Conservation (phyloP, 2,113 vertebrate genomes). For the Psephotus haematonotus region DNA sequence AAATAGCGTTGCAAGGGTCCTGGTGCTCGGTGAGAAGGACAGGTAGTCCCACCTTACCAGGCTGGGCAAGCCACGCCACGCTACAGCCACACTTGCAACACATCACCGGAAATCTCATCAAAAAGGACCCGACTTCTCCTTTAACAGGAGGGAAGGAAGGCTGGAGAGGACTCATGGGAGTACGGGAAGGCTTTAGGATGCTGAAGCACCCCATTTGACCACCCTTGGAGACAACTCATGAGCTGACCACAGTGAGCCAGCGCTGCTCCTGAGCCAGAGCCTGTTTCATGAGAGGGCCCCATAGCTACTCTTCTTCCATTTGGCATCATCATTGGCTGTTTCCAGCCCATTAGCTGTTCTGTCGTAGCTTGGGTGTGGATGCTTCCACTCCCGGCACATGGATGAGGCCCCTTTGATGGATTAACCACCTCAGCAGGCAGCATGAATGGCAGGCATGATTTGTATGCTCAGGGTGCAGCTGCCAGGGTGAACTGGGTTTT, state of each 20-base stretch:
- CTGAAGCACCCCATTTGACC: neutral
- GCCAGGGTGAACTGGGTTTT: neutral
- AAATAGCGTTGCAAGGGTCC: neutral
- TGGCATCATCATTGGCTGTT: neutral
- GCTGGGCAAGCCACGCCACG: neutral
- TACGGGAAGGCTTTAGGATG: neutral
- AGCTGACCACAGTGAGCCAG: neutral
- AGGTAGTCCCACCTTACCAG: fast-evolving
- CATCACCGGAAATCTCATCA: neutral
- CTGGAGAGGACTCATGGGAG: neutral
- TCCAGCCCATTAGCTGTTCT: slow-evolving; percentile 20
- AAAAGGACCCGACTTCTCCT: neutral
- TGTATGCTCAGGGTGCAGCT: neutral
- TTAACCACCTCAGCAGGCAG: slow-evolving; percentile 45
- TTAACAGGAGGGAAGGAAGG: neutral
- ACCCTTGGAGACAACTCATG: fast-evolving
- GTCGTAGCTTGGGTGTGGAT: neutral
- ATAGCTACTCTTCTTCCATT: neutral
- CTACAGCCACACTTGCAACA: neutral
- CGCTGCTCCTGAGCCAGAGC: neutral
- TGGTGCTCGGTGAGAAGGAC: neutral
- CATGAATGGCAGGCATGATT: neutral
- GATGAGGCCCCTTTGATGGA: neutral
- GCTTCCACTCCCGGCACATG: neutral
- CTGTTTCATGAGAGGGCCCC: neutral